phyloP scores from a whole-genome alignment of 2,888 invertebrate species.

The Cataglyphis albicans region DNA sequence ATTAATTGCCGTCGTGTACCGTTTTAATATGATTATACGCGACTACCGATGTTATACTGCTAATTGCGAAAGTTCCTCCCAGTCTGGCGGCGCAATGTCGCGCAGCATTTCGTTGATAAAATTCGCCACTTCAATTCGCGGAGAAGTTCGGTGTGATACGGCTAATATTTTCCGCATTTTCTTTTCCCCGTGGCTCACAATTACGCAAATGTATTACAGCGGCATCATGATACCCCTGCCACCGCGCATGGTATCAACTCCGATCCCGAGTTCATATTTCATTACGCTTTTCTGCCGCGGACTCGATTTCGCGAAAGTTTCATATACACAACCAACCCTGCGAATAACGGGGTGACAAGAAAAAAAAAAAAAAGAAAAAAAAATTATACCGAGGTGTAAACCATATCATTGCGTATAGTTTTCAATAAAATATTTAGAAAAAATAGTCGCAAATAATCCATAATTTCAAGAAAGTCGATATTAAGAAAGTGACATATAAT shows the following conservation, averaged over 20 bases:
- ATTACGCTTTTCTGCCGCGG: constrained; percentile 48
- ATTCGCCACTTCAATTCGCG: constrained; percentile 39
- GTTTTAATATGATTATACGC: constrained; percentile 75
- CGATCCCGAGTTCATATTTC: constrained; percentile 48
- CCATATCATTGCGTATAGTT: no score
- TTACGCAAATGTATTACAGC: constrained; percentile 53
- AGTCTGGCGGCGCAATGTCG: constrained; percentile 40
- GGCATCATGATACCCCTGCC: constrained; percentile 10
- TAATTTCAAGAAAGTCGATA: not conserved
- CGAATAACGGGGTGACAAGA: not conserved
- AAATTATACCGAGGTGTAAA: not conserved
- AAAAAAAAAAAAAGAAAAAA: not conserved
- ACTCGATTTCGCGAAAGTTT: constrained; percentile 34
- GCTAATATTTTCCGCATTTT: constrained; percentile 47
- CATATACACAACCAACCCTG: not conserved
- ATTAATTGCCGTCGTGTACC: constrained; percentile 71
- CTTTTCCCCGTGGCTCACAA: constrained; percentile 49
- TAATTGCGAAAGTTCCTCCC: constrained; percentile 73
- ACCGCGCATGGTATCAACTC: constrained; percentile 23
- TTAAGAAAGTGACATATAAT: not conserved
- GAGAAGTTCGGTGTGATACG: constrained; percentile 26
- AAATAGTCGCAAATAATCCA: not conserved
- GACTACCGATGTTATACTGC: constrained; percentile 67
- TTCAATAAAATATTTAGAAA: constrained; percentile 5
- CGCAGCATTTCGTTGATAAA: constrained; percentile 58